Percentiles rank a stretch among this genome's conserved stretches.
Conservation (phyloP, 2,113 vertebrate species). For the Sinocyclocheilus maitianheensis region DNA sequence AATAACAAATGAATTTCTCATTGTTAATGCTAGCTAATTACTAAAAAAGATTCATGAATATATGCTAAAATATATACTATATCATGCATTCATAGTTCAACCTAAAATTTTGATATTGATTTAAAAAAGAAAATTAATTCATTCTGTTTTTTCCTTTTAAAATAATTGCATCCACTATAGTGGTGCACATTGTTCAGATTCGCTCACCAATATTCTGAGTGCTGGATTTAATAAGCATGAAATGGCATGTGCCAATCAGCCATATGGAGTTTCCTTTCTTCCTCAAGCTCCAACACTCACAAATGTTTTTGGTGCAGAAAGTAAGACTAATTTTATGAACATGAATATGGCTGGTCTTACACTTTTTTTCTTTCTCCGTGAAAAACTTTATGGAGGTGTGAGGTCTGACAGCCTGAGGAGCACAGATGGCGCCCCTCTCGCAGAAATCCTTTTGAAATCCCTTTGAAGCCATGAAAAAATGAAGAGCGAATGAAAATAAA, state of each 20-base stretch:
- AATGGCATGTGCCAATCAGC: slow-evolving; percentile 13
- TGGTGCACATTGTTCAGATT: background rate
- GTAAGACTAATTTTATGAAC: slow-evolving; percentile 68
- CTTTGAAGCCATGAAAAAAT: slow-evolving; percentile 62
- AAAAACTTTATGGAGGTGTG: slow-evolving; percentile 42
- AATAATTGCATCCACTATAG: background rate
- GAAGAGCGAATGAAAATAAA: slow-evolving; percentile 58
- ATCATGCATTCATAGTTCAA: background rate
- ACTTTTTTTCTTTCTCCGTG: slow-evolving; percentile 44
- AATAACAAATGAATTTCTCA: no score
- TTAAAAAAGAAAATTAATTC: background rate
- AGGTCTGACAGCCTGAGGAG: slow-evolving; percentile 12
- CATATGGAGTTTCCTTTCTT: slow-evolving; percentile 28
- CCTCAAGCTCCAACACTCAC: slow-evolving; percentile 42
- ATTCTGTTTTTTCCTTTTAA: background rate
- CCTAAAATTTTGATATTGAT: background rate
- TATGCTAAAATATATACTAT: background rate
- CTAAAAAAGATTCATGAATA: background rate
- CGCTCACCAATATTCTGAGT: slow-evolving; percentile 33
- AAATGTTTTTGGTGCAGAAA: slow-evolving; percentile 68
- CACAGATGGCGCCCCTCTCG: slow-evolving; percentile 62
- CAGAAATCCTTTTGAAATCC: slow-evolving; percentile 47
- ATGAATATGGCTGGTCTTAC: slow-evolving; percentile 56
- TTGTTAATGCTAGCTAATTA: background rate
- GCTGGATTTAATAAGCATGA: slow-evolving; percentile 9